Conservation (phyloP, 37 sponge, comb jelly and placozoan species). For the Spongilla lacustris region DNA sequence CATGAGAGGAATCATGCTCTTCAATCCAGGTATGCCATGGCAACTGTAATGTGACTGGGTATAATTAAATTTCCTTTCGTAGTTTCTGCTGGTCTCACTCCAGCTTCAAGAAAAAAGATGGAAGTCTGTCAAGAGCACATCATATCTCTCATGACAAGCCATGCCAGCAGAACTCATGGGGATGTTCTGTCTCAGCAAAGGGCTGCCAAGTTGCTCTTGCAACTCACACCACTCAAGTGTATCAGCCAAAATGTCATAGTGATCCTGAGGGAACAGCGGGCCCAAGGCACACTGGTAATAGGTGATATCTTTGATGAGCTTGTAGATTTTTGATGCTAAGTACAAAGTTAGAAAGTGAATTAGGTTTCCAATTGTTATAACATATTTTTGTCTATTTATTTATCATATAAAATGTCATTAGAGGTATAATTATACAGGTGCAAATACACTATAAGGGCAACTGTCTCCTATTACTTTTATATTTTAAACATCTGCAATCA, state of each 20-base stretch:
- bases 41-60: no score
- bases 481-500: no score
- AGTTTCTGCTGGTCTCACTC: constrained; percentile 23
- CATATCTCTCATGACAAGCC: constrained; percentile 19
- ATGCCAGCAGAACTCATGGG: not conserved
- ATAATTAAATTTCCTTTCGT: no score
- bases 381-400: no score
- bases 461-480: no score
- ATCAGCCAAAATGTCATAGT: constrained; percentile 33
- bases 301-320: constrained; percentile 45
- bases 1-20: constrained; percentile 67
- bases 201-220: constrained; percentile 52
- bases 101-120: constrained; percentile 20
- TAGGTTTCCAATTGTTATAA: no score
- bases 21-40: constrained; percentile 71
- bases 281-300: constrained; percentile 30
- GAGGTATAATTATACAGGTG: no score
- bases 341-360: no score
- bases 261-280: constrained; percentile 47
- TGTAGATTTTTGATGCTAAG: constrained; percentile 10
- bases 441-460: no score
- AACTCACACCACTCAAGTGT: constrained; percentile 39
- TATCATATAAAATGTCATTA: no score
- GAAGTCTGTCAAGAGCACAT: constrained; percentile 31
- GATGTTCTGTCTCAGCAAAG: constrained; percentile 31